Base-by-base conservation (phyloP, 2,888 invertebrate species). In the Cyrtodaria siliqua region DNA sequence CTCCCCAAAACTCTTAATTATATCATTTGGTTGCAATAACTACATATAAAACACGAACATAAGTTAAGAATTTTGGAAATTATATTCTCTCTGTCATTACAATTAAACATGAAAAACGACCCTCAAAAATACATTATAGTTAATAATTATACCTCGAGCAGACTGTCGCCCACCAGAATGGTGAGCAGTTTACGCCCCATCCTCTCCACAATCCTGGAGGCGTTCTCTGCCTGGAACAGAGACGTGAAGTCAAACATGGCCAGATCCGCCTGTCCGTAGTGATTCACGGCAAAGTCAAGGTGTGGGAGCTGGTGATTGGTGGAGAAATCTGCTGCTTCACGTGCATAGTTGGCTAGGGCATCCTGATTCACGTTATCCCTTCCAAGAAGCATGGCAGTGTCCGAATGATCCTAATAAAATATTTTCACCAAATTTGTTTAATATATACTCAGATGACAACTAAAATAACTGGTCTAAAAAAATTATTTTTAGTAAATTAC, bases 231-330 rank as follows among this genome's bases (percentile, higher is more conserved):
- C 0, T 98, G 97, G 93, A 97, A 99, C 97, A 99, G 98, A 0
- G 98, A 98, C 0, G 99, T 99, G 93, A 99, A 99, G 94, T 99
- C 99, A 93, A 99, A 99, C 95, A 99, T 97, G 50, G 99, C 98
- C 1, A 99, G 97, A 93, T 99, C 99, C 0, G 98, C 97, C 92
- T 98, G 97, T 0, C 98, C 98, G 92, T 98, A 98, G 93, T 99
- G 98, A 94, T 99, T 99, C 16, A 98, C 96, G 0, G 99, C 99
- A 93, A 98, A 99, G 93, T 99, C 98, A 85, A 96, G 94, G 89
- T 87, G 72, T 18, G 92, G 92, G 68, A 93, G 88, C 80, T 88
- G 84, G 63, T 91, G 85, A 75, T 91, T 87, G 82, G 92, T 90
- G 52, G 90, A 88, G 86, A 93, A 99, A 84, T 97, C 96, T 1